Conservation (phyloP, 2,113 vertebrate species). For the Perca schrenkii region DNA sequence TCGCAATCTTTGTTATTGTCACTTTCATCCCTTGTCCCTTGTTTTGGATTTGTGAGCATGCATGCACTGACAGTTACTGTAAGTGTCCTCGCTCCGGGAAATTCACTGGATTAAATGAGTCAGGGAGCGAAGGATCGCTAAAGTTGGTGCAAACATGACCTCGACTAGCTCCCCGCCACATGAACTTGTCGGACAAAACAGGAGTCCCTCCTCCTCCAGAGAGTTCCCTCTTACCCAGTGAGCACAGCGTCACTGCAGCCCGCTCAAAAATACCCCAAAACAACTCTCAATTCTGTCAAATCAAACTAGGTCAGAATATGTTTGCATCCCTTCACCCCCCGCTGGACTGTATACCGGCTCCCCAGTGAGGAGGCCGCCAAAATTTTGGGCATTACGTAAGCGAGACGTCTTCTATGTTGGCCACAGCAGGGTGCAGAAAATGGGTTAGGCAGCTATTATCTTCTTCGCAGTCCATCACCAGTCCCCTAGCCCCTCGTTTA, state of each 20-base stretch:
- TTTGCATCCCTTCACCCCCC: conserved; percentile 40
- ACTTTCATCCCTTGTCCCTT: background rate
- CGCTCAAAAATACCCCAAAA: conserved; percentile 62
- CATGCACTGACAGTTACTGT: conserved; percentile 33
- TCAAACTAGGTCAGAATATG: conserved; percentile 77
- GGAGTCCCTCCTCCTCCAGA: conserved; percentile 11
- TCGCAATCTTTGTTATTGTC: background rate
- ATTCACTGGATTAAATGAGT: conserved; percentile 19
- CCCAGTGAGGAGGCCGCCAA: conserved; percentile 71
- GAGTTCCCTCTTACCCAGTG: background rate
- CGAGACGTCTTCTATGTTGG: conserved; percentile 66
- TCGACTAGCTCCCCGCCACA: background rate
- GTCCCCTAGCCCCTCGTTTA: conserved; percentile 51
- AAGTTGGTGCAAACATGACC: conserved; percentile 40
- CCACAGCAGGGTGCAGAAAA: conserved; percentile 74
- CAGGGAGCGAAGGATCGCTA: background rate
- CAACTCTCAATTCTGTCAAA: conserved; percentile 50
- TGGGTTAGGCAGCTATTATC: conserved; percentile 81
- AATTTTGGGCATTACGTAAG: conserved; percentile 80
- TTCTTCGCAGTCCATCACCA: conserved; percentile 47
- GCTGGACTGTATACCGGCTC: conserved; percentile 13
- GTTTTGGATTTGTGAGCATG: conserved; percentile 1
- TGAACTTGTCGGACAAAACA: background rate
- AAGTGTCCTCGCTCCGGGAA: conserved; percentile 43
- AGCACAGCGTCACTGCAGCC: conserved; percentile 15